Base-by-base conservation (phyloP, 1,140 invertebrate genomes). In the Leptinotarsa defecta region DNA sequence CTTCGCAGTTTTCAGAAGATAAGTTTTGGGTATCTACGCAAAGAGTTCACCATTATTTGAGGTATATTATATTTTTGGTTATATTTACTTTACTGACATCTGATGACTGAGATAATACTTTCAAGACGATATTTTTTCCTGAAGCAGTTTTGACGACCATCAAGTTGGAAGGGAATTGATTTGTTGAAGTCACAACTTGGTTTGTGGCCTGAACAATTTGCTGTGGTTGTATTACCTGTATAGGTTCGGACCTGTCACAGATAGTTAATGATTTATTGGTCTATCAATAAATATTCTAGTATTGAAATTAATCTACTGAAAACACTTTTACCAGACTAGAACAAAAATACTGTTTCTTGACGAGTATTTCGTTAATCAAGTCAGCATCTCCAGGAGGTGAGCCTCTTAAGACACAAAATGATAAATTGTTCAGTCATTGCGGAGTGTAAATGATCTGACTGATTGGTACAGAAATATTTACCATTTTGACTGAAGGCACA, bases 141-240 rank as follows among this genome's bases (percentile, higher is more conserved):
- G 83, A 84, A 19, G 84, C 80, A 15, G 83, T 85, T 77, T 84
- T 85, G 2, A 85, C 84, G 79, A 85, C 79, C 52, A 85, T 82
- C 73, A 85, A 78, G 78, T 82, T 85, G 1, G 83, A 81, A 43
- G 80, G 74, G 61, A 76, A 81, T 4, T 49, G 69, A 61, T 71
- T 71, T 20, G 20, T 24, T 3, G 69, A 71, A 57, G 48, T 71
- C n/a, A 65, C 64, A 19, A 13, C 11, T 22, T 20, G 20, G 20
- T 22, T 43, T 22, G 48, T 24, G 15, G 69, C 20, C 19, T 34
- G 43, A 34, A 77, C 77, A 22, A 76, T 75, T 68, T 79, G 77
- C 65, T 81, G 76, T 48, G 74, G 77, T 64, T 78, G 76, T 22
- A 76, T 68, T 24, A 79, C 79, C 63, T 79, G 77, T 48, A 77